Evolutionary conservation across 2,113 vertebrate species (phyloP).

Genomic region (Sisor rabdophorus): DNA sequence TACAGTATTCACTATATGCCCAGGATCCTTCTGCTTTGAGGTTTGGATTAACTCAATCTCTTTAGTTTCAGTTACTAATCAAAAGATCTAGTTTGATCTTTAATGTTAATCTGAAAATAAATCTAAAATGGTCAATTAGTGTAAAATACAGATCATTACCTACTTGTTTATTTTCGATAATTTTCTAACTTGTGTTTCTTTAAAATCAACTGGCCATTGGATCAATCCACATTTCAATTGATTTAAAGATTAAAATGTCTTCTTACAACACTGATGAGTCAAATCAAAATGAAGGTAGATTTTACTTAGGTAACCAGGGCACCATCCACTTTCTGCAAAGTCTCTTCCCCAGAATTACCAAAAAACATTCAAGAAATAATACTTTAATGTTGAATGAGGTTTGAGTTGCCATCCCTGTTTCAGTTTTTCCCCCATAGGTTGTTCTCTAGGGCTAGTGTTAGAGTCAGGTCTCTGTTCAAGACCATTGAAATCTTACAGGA

Average conservation of each 20-base stretch:
- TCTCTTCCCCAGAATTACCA: no score
- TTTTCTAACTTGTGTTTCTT: no score
- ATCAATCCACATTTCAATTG: not conserved
- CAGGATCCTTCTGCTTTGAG: slow-evolving; percentile 19
- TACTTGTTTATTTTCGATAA: not conserved
- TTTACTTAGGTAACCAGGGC: not conserved
- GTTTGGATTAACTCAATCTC: not conserved
- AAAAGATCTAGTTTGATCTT: not conserved
- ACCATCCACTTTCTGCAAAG: no score
- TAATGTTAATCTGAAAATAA: not conserved
- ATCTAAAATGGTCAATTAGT: not conserved
- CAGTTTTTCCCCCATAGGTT: no score
- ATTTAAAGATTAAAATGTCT: not conserved
- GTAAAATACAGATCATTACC: not conserved
- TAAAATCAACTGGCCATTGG: not conserved
- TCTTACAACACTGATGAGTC: not conserved
- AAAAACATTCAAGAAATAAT: no score
- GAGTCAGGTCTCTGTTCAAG: no score
- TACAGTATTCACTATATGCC: slow-evolving; percentile 16
- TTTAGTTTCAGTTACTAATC: not conserved
- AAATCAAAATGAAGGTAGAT: not conserved
- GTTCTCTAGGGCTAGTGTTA: no score
- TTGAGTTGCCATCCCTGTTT: no score
- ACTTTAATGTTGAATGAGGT: no score
- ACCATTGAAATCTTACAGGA: no score